Evolutionary conservation across 2,888 invertebrate species (phyloP).

Genomic region (Calliphora vomitoria): DNA sequence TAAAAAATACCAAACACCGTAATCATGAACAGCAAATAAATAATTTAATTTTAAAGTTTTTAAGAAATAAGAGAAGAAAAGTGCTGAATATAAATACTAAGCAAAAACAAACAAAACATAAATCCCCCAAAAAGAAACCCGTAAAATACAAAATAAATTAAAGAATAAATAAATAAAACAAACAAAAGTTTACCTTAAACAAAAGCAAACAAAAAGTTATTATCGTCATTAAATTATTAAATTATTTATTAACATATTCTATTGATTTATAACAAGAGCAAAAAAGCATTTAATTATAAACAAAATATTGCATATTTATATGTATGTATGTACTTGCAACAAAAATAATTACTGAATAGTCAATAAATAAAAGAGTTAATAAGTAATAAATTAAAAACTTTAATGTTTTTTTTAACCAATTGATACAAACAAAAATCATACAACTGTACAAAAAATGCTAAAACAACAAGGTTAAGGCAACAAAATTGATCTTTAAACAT

Average conservation of each 20-base stretch:
- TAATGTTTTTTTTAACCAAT: constrained; percentile 2
- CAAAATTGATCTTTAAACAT: neutral
- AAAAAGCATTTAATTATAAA: constrained; percentile 66
- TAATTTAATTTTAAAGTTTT: constrained; percentile 46
- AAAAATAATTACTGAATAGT: constrained; percentile 72
- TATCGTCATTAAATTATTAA: constrained; percentile 65
- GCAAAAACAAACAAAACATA: constrained; percentile 52
- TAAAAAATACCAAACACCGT: constrained; percentile 29
- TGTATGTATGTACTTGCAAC: constrained; percentile 69
- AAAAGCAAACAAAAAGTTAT: constrained; percentile 58
- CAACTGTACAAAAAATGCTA: neutral
- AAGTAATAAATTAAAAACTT: constrained; percentile 26
- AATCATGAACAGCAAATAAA: constrained; percentile 33
- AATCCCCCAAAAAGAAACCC: constrained; percentile 40
- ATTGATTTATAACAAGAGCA: constrained; percentile 58
- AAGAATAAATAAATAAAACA: constrained; percentile 36
- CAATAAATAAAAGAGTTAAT: constrained; percentile 52
- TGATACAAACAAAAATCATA: neutral
- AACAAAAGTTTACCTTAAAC: constrained; percentile 59
- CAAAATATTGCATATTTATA: constrained; percentile 75
- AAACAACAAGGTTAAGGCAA: neutral
- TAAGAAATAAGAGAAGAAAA: constrained; percentile 32
- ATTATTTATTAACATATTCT: constrained; percentile 63
- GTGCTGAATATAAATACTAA: constrained; percentile 27
- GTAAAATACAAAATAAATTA: constrained; percentile 52